phyloP scores from a whole-genome alignment of 2,113 vertebrate genomes.

The Vicugna pacos region DNA sequence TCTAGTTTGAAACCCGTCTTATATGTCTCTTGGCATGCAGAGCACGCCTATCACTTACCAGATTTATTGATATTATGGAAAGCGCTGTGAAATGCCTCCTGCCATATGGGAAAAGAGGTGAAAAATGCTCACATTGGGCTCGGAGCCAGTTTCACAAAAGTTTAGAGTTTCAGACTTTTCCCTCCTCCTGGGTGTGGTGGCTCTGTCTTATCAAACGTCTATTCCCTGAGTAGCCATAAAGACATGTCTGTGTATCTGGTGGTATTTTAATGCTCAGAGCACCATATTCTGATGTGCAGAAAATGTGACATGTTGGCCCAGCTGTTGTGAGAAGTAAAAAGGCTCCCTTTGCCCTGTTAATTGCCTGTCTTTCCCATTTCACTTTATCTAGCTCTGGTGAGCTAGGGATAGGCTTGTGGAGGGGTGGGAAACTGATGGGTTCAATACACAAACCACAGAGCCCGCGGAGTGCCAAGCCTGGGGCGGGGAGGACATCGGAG shows the following conservation, averaged over 20 bases:
- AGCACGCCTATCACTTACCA: slow-evolving; percentile 70
- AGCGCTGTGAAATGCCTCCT: slow-evolving; percentile 76
- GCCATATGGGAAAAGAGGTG: slow-evolving; percentile 70
- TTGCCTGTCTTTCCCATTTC: background rate
- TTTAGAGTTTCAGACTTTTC: slow-evolving; percentile 65
- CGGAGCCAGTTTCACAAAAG: slow-evolving; percentile 57
- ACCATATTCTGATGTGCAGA: background rate
- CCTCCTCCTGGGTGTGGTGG: slow-evolving; percentile 44
- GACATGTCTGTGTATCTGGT: slow-evolving; percentile 27
- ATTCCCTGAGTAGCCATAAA: slow-evolving; percentile 38
- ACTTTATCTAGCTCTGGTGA: background rate
- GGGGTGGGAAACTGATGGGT: background rate
- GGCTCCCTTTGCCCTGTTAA: background rate
- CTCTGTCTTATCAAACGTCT: slow-evolving; percentile 64
- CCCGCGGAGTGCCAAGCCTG: background rate
- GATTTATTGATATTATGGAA: slow-evolving; percentile 78
- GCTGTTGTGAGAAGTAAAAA: slow-evolving; percentile 24
- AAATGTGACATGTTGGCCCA: slow-evolving; percentile 38
- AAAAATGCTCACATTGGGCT: slow-evolving; percentile 73
- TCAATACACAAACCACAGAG: background rate
- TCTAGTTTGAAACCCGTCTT: slow-evolving; percentile 77
- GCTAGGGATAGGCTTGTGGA: background rate
- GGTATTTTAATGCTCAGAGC: slow-evolving; percentile 51
- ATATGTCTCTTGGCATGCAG: slow-evolving; percentile 73
- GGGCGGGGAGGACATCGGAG: background rate